phyloP scores from a whole-genome alignment of 2,113 vertebrate genomes.

The Dolichallabes microphthalmus region DNA sequence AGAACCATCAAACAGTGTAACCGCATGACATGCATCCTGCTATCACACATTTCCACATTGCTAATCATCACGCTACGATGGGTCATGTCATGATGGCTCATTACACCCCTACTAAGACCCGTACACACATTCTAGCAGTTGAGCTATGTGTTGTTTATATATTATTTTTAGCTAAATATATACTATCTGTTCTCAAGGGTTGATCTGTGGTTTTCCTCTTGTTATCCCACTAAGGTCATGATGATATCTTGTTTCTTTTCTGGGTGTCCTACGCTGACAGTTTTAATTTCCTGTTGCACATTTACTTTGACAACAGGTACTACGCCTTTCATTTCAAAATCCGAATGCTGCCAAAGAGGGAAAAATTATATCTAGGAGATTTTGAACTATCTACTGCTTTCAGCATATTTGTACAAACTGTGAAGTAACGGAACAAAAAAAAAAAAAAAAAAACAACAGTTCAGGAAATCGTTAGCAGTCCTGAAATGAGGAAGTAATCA shows the following conservation, averaged over 20 bases:
- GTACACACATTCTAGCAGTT: neutral
- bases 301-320: neutral
- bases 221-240: neutral
- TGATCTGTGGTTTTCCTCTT: conserved; percentile 1
- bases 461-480: neutral
- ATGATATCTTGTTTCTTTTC: neutral
- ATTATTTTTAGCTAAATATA: neutral
- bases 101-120: neutral
- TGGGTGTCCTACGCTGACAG: no score
- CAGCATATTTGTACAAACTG: neutral
- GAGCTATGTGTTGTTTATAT: neutral
- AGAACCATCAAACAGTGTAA: neutral
- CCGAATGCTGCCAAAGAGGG: no score
- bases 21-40: neutral
- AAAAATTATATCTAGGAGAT: neutral
- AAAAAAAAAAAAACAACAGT: neutral
- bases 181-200: neutral
- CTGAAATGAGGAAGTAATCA: conserved; percentile 6
- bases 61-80: neutral
- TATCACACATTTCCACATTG: neutral
- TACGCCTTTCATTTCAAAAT: neutral
- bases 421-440: neutral
- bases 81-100: neutral
- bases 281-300: neutral
- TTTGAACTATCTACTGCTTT: neutral